Base-by-base conservation (phyloP, 2,113 vertebrate genomes). In the Pseudopipra pipra region DNA sequence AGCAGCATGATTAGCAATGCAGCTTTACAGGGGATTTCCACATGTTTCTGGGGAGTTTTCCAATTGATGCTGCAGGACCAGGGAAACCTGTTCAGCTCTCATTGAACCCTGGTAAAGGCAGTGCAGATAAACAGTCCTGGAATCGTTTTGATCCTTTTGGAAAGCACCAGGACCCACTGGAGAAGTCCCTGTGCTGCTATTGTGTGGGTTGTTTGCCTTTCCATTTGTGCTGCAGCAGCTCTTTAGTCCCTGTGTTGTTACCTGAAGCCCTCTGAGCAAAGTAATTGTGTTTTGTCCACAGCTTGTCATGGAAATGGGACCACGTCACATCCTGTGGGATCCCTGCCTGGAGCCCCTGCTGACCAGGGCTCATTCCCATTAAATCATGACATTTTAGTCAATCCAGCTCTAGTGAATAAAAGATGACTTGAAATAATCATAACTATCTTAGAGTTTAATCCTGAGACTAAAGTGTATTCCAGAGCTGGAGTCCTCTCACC, bases 121-220 rank as follows among this genome's bases (percentile, higher is more conserved):
- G 37, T 8, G n/a, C 81, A 84, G 41, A n/a, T 15, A 22, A 63
- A 5, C 30, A 35, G 12, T 8, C 58, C 25, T 2, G 3, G 31
- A 23, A 3, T 18, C 2, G 9, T 20, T 76, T n/a, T 76, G 46
- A 37, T 55, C 11, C 47, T 70, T 89, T 54, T 31, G 23, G 59
- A 8, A 46, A 1, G 55, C 11, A 4, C 35, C 8, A 1, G 46
- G 63, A 7, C 41, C 59, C 1, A 0, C 62, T 18, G 28, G 22
- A 28, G n/a, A 21, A 16, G 12, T 46, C 44, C 62, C 1, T 5
- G 49, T 46, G 85, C 76, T 87, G 77, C 61, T 62, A 41, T 43
- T 43, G 0, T 0, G 18, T 43, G 61, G 41, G n/a, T 65, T 78
- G 61, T 87, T 95, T 66, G 54, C 52, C 39, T 59, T 54, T 33